Evolutionary conservation across 2,113 vertebrate genomes (phyloP).

Genomic region (Cyrtonyx montezumae): DNA sequence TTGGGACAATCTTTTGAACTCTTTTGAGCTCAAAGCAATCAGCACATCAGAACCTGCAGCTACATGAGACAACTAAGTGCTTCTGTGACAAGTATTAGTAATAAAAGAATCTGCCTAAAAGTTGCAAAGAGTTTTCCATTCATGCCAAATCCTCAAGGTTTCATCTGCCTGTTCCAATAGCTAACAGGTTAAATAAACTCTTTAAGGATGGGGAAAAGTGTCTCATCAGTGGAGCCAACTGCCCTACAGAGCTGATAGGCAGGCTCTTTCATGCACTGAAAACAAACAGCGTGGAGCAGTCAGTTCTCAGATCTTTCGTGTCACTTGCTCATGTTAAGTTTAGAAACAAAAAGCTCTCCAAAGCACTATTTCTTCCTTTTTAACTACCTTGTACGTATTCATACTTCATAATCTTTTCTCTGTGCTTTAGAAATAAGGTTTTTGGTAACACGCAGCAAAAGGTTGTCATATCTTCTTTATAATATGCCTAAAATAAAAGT

Average conservation of each 20-base stretch:
- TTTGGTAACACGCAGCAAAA: not conserved
- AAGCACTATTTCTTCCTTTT: not conserved
- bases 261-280: not conserved
- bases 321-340: not conserved
- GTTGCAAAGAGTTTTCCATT: not conserved
- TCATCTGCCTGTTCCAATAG: not conserved
- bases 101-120: not conserved
- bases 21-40: not conserved
- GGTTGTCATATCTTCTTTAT: not conserved
- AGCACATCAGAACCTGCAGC: not conserved
- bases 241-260: not conserved
- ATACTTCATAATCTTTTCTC: not conserved
- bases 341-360: not conserved
- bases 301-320: not conserved
- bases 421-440: not conserved
- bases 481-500: not conserved
- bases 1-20: not conserved
- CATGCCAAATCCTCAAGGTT: not conserved
- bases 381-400: not conserved
- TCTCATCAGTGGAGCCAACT: not conserved
- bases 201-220: not conserved
- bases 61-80: not conserved
- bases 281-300: not conserved
- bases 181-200: not conserved
- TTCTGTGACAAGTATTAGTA: not conserved